Evolutionary conservation across 2,888 invertebrate species (phyloP).

Genomic region (Cheilosia scutellata): DNA sequence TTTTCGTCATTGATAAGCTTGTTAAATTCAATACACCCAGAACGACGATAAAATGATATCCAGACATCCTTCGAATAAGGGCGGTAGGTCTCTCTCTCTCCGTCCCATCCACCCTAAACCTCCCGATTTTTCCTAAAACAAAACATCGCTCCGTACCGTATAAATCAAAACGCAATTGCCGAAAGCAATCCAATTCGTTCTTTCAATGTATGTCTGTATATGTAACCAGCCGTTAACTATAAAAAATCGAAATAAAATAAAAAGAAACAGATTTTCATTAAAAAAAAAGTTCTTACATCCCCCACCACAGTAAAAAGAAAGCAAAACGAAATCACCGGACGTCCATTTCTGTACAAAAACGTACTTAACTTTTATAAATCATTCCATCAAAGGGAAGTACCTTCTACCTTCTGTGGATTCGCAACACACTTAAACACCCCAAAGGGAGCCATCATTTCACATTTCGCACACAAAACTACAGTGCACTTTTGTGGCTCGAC

Average conservation of each 20-base stretch:
- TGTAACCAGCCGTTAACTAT: too few relatives aligned
- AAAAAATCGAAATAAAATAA: background rate
- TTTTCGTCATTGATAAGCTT: too few relatives aligned
- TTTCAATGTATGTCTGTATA: background rate
- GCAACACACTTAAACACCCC: conserved; percentile 64
- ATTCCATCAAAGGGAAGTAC: conserved; percentile 61
- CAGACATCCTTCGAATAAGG: too few relatives aligned
- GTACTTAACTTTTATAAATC: conserved; percentile 62
- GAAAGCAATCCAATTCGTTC: conserved; percentile 22
- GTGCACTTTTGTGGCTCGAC: conserved; percentile 71
- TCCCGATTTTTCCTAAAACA: background rate
- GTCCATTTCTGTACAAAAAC: conserved; percentile 34
- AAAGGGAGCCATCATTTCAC: conserved; percentile 68
- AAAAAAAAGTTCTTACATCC: background rate
- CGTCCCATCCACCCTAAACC: too few relatives aligned
- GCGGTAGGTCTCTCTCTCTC: too few relatives aligned
- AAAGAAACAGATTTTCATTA: conserved; percentile 21
- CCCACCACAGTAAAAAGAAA: background rate
- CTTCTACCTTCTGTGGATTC: conserved; percentile 27
- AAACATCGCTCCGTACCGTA: background rate
- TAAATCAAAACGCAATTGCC: conserved; percentile 35
- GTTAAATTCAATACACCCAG: too few relatives aligned
- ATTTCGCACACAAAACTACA: conserved; percentile 65
- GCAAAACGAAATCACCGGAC: conserved; percentile 7
- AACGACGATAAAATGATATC: too few relatives aligned